phyloP scores from a whole-genome alignment of 2,797 vertebrate genomes.

The Toxotes lorentzi region DNA sequence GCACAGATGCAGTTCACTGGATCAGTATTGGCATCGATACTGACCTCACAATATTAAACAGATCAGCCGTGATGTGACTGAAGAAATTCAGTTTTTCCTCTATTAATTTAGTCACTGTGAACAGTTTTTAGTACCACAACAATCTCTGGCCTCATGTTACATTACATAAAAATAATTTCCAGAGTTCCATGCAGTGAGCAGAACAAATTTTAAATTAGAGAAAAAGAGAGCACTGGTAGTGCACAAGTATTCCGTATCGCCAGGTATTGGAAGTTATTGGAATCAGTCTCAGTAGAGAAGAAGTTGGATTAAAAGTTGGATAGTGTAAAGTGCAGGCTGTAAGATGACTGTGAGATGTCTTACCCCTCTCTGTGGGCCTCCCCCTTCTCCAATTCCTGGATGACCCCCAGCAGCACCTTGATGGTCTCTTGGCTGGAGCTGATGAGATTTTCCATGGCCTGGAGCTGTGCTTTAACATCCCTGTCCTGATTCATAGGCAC shows the following conservation, averaged over 20 bases:
- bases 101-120: conserved; percentile 6
- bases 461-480: conserved; percentile 98
- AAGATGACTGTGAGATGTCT: conserved; percentile 66
- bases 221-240: neutral
- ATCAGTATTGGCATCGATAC: neutral
- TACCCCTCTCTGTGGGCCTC: conserved; percentile 99
- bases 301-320: neutral
- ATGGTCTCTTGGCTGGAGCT: conserved; percentile 99
- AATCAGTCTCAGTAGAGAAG: neutral
- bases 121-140: conserved; percentile 3
- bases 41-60: neutral
- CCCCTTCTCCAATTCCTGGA: conserved; percentile 98
- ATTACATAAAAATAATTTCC: neutral
- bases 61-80: neutral
- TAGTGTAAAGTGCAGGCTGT: neutral
- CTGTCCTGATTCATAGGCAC: conserved; percentile 95
- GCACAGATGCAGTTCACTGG: neutral
- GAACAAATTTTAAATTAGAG: conserved; percentile 1
- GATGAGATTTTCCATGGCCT: conserved; percentile 98
- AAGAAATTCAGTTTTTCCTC: neutral
- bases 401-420: conserved; percentile 97
- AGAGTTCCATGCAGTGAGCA: conserved; percentile 7
- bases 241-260: too few relatives aligned
- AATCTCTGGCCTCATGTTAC: conserved; percentile 3
- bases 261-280: neutral